phyloP scores from a whole-genome alignment of 2,797 vertebrate species.

The Rhinella marina region DNA sequence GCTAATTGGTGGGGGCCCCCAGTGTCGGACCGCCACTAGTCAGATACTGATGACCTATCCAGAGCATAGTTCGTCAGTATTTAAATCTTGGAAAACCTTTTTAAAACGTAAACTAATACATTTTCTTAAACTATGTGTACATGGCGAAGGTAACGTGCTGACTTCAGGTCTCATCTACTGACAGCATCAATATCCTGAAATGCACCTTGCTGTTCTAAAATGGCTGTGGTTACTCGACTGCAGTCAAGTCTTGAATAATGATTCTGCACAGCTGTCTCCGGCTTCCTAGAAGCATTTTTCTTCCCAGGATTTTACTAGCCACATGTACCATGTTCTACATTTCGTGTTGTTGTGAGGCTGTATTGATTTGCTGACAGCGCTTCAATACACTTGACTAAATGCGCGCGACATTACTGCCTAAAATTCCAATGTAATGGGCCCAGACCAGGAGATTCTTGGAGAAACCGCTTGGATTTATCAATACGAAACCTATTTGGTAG shows the following conservation, averaged over 20 bases:
- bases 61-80: too few species aligned
- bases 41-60: too few species aligned
- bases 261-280: slow-evolving; percentile 14
- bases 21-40: too few species aligned
- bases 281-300: slow-evolving; percentile 37
- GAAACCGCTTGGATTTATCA: slow-evolving; percentile 1
- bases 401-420: slow-evolving; percentile 18
- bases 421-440: neutral
- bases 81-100: too few species aligned
- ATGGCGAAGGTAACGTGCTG: neutral
- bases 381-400: slow-evolving; percentile 29
- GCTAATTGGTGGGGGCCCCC: too few species aligned
- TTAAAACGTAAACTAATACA: too few species aligned
- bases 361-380: slow-evolving; percentile 43
- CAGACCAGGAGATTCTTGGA: neutral
- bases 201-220: neutral
- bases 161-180: neutral
- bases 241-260: slow-evolving; percentile 12
- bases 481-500: neutral
- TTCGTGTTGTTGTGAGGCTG: slow-evolving; percentile 15
- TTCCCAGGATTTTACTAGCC: slow-evolving; percentile 17
- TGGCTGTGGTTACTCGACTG: neutral
- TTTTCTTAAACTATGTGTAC: neutral
- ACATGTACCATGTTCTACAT: slow-evolving; percentile 34
- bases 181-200: slow-evolving; percentile 4